Base-by-base conservation (phyloP, 2,113 vertebrate genomes). In the Syngnathus floridae region DNA sequence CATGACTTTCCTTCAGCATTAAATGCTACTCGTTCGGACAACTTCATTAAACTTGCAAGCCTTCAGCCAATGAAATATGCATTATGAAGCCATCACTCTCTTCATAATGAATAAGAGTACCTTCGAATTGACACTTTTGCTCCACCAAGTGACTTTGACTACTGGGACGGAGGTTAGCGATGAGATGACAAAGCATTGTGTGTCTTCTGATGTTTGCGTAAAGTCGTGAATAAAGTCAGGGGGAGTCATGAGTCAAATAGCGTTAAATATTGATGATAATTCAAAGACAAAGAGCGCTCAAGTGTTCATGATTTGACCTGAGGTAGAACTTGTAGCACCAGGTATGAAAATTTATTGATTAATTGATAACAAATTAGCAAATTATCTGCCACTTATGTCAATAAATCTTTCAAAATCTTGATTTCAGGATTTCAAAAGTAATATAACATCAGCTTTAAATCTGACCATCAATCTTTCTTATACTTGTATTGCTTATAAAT, bases 31-130 rank as follows among this genome's bases (percentile, higher is more conserved):
- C 88, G 86, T 87, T 89, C 63, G 43, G 89, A 91, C 90, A 91
- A 89, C 87, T 88, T 90, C 88, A 90, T 91, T 76, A 91, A 91
- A 89, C 49, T 87, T 91, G 84, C 84, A 91, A 51, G 82, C 72
- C 88, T 81, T 76, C 63, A 78, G 72, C 19, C 62, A 85, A 86
- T 91, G 40, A 90, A 91, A 88, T 78, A 90, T 90, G 76, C 68
- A 91, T 80, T 67, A 31, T 13, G 60, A 79, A 77, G 82, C 82
- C 86, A 87, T 89, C 88, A 77, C 66, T 81, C 69, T 63, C 75
- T 88, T 74, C 79, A 89, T 88, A 84, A 89, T 90, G 87, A 87
- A 91, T 88, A 85, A 87, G 81, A 66, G 69, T 72, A 88, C 86
- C 86, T 88, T 78, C 40, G 80, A 85, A 86, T 86, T 79, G 85